Evolutionary conservation across 2,113 vertebrate species (phyloP).

Genomic region (Cacatua alba): DNA sequence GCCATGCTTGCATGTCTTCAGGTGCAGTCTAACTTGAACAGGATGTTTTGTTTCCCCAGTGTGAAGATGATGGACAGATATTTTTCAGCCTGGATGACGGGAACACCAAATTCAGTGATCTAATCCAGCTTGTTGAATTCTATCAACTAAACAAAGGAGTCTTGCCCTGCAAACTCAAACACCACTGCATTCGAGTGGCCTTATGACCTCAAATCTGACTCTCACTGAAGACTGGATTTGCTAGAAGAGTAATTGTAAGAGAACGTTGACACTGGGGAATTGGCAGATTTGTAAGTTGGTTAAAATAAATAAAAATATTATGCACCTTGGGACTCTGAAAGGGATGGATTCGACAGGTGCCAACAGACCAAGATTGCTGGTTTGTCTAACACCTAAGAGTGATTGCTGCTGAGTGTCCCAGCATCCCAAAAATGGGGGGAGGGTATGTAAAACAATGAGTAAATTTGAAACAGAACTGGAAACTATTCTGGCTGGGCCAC

Average conservation of each 20-base stretch:
- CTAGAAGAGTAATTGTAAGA: conserved; percentile 67
- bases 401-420: conserved; percentile 67
- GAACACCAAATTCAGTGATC: conserved; percentile 96
- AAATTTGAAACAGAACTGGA: conserved; percentile 72
- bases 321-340: conserved; percentile 67
- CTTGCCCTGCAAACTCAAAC: conserved; percentile 97
- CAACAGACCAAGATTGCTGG: conserved; percentile 61
- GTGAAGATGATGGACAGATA: conserved; percentile 93
- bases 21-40: neutral
- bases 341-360: conserved; percentile 60
- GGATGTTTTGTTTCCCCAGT: conserved; percentile 74
- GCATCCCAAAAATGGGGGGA: conserved; percentile 58
- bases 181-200: conserved; percentile 96
- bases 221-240: conserved; percentile 64
- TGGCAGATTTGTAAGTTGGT: conserved; percentile 60
- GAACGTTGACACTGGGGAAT: conserved; percentile 72
- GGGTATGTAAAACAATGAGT: conserved; percentile 48
- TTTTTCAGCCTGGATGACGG: conserved; percentile 98
- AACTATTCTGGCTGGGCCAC: conserved; percentile 71
- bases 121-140: conserved; percentile 99
- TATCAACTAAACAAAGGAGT: conserved; percentile 99
- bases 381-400: conserved; percentile 66
- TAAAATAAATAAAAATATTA: conserved; percentile 44
- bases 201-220: conserved; percentile 85
- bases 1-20: fast-evolving